These are phyloP conservation scores for Cyprinodon variegatus DNA, from an alignment of 2,113 vertebrate species.

Conservation along the genomic window DNA sequence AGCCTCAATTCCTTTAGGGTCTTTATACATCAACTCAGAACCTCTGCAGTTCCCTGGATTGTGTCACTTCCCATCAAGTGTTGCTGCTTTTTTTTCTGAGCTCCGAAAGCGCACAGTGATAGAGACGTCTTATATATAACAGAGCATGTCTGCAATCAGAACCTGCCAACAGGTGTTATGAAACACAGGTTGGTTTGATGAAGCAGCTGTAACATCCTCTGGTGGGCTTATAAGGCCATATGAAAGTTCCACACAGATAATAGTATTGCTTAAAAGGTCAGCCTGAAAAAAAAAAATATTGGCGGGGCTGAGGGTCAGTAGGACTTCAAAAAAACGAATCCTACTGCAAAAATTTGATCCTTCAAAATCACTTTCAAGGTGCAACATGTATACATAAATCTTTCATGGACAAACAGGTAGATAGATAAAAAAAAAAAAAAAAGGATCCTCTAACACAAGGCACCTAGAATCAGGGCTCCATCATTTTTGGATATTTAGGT, in stretches of 20 bases:
- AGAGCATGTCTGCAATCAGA: conserved; percentile 46
- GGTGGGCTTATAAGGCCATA: conserved; percentile 51
- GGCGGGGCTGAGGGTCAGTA: not conserved
- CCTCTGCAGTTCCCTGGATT: conserved; percentile 40
- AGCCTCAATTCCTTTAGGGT: conserved; percentile 42
- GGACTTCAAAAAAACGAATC: conserved; percentile 21
- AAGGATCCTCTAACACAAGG: conserved; percentile 36
- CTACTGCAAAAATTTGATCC: conserved; percentile 24
- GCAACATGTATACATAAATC: conserved; percentile 42
- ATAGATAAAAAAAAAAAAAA: conserved; percentile 54
- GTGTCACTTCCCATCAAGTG: conserved; percentile 50
- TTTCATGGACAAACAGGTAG: conserved; percentile 51
- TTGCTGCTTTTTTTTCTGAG: conserved; percentile 26
- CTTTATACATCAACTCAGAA: conserved; percentile 24
- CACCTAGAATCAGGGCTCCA: conserved; percentile 51
- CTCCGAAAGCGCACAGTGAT: conserved; percentile 63
- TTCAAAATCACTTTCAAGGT: conserved; percentile 33
- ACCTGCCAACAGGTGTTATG: conserved; percentile 49
- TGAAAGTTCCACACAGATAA: conserved; percentile 44
- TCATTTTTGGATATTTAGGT: conserved; percentile 38
- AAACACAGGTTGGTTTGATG: conserved; percentile 34
- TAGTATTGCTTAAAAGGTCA: conserved; percentile 56
- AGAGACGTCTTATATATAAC: conserved; percentile 55
- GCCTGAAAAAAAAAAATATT: conserved; percentile 11
- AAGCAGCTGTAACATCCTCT: conserved; percentile 46